Conservation (phyloP, 1,140 invertebrate species). For the Ruditapes philippinarum region DNA sequence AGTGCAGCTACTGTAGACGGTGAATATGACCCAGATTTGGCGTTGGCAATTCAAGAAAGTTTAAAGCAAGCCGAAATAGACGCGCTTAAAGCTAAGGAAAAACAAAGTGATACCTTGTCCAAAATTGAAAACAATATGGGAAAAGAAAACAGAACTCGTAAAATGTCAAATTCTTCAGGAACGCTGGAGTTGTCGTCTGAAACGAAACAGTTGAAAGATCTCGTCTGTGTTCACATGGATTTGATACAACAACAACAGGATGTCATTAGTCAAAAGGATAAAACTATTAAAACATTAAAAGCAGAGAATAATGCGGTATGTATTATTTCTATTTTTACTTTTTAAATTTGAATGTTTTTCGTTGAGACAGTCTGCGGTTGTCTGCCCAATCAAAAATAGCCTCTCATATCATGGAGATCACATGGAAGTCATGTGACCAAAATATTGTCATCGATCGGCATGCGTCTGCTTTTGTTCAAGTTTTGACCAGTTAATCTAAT, state of each 20-base stretch:
- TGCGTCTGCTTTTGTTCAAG: constrained; percentile 63
- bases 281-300: constrained; percentile 54
- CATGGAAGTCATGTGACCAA: constrained; percentile 66
- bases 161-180: constrained; percentile 15
- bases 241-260: constrained; percentile 68
- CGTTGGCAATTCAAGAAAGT: constrained; percentile 68
- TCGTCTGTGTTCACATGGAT: constrained; percentile 63
- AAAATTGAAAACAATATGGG: constrained; percentile 41
- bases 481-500: constrained; percentile 49
- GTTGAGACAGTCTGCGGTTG: background rate
- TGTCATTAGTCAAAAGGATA: constrained; percentile 63
- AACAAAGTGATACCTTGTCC: constrained; percentile 42
- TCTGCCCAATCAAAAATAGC: constrained; percentile 27
- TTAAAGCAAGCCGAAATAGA: constrained; percentile 65
- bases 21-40: constrained; percentile 69
- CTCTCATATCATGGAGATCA: background rate
- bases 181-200: constrained; percentile 29
- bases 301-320: constrained; percentile 66
- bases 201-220: constrained; percentile 64
- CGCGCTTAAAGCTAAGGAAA: constrained; percentile 60
- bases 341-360: background rate
- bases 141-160: constrained; percentile 48
- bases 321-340: background rate
- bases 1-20: constrained; percentile 59
- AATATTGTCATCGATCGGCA: constrained; percentile 52